These are phyloP conservation scores for Nemotelus pantherinus DNA, from an alignment of 2,888 invertebrate species.

Conservation along the genomic window DNA sequence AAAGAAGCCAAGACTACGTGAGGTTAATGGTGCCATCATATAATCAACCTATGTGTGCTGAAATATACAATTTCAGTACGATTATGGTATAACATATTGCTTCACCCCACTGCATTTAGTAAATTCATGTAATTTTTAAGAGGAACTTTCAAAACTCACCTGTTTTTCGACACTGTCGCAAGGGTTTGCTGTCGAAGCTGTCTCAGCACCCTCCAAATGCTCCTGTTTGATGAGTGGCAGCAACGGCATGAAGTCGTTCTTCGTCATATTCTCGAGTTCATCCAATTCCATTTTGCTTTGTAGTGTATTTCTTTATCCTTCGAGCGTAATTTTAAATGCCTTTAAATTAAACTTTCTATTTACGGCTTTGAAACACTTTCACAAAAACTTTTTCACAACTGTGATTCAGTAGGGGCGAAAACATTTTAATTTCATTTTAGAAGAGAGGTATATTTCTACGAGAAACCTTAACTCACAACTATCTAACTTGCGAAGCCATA, in stretches of 20 bases:
- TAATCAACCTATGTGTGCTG: too few species aligned
- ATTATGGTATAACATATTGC: too few species aligned
- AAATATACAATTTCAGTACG: too few species aligned
- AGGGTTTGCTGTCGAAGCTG: conserved; percentile 60
- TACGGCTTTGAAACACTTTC: not conserved
- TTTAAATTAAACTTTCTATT: not conserved
- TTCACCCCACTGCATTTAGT: too few species aligned
- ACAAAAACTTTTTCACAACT: conserved; percentile 1
- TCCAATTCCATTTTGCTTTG: conserved; percentile 60
- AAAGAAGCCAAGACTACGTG: too few species aligned
- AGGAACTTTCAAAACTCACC: conserved; percentile 57
- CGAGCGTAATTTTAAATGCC: not conserved
- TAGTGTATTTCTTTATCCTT: too few species aligned
- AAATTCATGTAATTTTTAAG: too few species aligned
- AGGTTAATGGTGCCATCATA: too few species aligned
- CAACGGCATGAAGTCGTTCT: conserved; percentile 63
- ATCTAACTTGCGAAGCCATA: conserved; percentile 31
- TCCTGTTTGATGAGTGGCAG: conserved; percentile 64
- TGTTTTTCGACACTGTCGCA: conserved; percentile 65
- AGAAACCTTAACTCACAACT: not conserved
- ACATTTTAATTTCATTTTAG: too few species aligned
- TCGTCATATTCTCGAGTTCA: conserved; percentile 61
- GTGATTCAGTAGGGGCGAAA: not conserved
- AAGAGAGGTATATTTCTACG: too few species aligned
- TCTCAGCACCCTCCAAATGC: conserved; percentile 52